Percentiles rank a stretch among this genome's conserved stretches.
Evolutionary conservation across 2,888 invertebrate species (phyloP).

Genomic region (Xylota segnis): DNA sequence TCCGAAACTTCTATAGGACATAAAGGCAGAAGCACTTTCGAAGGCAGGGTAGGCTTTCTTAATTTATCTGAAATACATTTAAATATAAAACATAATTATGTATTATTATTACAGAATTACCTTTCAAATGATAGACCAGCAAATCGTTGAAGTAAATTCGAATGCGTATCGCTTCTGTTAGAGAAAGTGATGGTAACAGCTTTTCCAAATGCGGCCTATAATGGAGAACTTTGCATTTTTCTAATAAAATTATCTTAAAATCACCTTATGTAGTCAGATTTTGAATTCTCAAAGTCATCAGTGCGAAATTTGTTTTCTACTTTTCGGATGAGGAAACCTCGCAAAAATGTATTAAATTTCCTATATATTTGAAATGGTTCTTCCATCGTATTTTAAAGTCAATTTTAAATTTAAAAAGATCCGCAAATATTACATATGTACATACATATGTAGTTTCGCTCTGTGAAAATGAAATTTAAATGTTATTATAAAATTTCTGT

Average conservation of each 20-base stretch:
- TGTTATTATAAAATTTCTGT: too few relatives aligned
- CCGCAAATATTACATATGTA: not conserved
- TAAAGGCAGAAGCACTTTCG: too few relatives aligned
- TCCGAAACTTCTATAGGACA: not conserved
- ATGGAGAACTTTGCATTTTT: not conserved
- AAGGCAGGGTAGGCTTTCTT: not conserved
- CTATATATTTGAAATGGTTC: not conserved
- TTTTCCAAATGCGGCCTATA: conserved; percentile 33
- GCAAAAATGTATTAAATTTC: conserved; percentile 42
- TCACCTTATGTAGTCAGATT: conserved; percentile 42
- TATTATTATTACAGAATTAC: conserved; percentile 1
- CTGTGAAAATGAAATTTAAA: too few relatives aligned
- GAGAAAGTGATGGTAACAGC: conserved; percentile 7
- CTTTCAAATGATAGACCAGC: conserved; percentile 21
- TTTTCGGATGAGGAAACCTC: conserved; percentile 15
- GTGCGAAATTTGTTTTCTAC: not conserved
- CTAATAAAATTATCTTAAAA: not conserved
- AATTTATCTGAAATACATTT: not conserved
- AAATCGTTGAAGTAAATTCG: conserved; percentile 39
- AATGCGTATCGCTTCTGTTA: conserved; percentile 28
- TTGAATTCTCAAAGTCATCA: conserved; percentile 28
- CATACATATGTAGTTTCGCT: too few relatives aligned
- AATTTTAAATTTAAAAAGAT: not conserved
- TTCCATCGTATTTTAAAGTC: not conserved
- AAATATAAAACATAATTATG: too few relatives aligned